These are phyloP conservation scores for Rhopalosiphum maidis DNA, from an alignment of 1,140 invertebrate species.

Conservation along the genomic window DNA sequence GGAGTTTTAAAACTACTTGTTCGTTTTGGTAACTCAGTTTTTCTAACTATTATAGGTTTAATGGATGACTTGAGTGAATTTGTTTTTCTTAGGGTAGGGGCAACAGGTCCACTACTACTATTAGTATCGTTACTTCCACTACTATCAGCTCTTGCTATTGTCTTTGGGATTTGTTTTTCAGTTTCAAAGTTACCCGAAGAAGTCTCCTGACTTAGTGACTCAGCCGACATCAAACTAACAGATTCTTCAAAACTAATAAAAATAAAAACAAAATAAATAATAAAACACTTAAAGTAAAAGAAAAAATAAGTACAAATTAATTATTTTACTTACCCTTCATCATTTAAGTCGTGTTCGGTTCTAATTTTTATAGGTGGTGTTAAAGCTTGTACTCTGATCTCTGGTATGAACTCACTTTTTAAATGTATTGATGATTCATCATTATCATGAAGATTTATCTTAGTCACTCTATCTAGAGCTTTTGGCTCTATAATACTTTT, in stretches of 20 bases:
- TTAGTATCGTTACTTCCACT: slow-evolving; percentile 60
- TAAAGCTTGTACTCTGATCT: slow-evolving; percentile 63
- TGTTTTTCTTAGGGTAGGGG: slow-evolving; percentile 50
- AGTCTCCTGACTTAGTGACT: slow-evolving; percentile 80
- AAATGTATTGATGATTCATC: slow-evolving; percentile 24
- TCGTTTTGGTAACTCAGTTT: slow-evolving; percentile 50
- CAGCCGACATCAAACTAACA: slow-evolving; percentile 78
- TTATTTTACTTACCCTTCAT: slow-evolving; percentile 70
- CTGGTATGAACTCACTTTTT: slow-evolving; percentile 64
- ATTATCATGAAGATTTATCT: slow-evolving; percentile 40
- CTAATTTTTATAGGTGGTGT: slow-evolving; percentile 60
- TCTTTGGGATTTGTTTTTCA: slow-evolving; percentile 62
- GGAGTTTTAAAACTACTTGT: slow-evolving; percentile 49
- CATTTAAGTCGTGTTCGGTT: slow-evolving; percentile 74
- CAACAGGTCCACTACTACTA: slow-evolving; percentile 61
- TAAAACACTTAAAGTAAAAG: too few relatives aligned
- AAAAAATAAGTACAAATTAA: not conserved
- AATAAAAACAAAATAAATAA: not conserved
- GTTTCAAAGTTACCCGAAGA: slow-evolving; percentile 76
- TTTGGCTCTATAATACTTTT: slow-evolving; percentile 6
- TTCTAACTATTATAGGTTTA: not conserved
- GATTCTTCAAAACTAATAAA: slow-evolving; percentile 77
- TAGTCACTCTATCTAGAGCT: slow-evolving; percentile 33
- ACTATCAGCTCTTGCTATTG: slow-evolving; percentile 61
- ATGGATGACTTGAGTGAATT: not conserved